A percentile compares a stretch with the other conserved stretches of the same genome.
These are phyloP conservation scores for Lasioglossum villosulum DNA, from an alignment of 2,888 invertebrate genomes.

Conservation along the genomic window DNA sequence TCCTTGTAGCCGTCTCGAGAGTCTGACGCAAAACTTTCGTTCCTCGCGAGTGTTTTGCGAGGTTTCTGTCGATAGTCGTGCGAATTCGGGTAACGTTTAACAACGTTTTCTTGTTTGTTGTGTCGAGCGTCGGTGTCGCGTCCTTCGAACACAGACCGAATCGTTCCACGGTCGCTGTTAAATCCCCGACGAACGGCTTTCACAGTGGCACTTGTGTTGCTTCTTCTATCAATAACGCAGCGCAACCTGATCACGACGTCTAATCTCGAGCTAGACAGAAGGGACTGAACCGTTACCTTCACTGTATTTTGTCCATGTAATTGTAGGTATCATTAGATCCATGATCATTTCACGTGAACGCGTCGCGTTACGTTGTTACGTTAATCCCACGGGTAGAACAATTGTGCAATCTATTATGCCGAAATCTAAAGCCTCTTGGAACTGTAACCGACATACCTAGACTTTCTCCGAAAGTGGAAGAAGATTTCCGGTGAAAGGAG, in stretches of 20 bases:
- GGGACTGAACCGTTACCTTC: neutral
- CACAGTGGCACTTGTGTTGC: slow-evolving; percentile 73
- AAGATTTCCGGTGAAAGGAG: slow-evolving; percentile 63
- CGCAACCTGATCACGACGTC: slow-evolving; percentile 27
- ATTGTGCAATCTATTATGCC: neutral
- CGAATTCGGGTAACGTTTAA: neutral
- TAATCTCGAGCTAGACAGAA: slow-evolving; percentile 22
- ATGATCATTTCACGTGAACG: neutral
- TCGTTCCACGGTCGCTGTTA: slow-evolving; percentile 37
- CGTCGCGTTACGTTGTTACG: neutral
- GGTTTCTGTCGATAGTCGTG: neutral
- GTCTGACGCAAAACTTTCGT: neutral
- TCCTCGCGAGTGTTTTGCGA: neutral
- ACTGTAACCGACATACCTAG: neutral
- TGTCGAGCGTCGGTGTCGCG: neutral
- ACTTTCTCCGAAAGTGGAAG: slow-evolving; percentile 54
- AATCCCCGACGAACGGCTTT: slow-evolving; percentile 71
- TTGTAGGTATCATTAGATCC: neutral
- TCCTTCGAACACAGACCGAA: slow-evolving; percentile 21
- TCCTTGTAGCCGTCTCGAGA: neutral
- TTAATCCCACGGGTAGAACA: neutral
- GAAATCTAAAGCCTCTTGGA: neutral
- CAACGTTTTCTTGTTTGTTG: neutral
- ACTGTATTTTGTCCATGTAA: neutral
- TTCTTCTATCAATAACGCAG: slow-evolving; percentile 68